phyloP scores from a whole-genome alignment of 2,888 invertebrate species.

The Stictocephala bisonia region DNA sequence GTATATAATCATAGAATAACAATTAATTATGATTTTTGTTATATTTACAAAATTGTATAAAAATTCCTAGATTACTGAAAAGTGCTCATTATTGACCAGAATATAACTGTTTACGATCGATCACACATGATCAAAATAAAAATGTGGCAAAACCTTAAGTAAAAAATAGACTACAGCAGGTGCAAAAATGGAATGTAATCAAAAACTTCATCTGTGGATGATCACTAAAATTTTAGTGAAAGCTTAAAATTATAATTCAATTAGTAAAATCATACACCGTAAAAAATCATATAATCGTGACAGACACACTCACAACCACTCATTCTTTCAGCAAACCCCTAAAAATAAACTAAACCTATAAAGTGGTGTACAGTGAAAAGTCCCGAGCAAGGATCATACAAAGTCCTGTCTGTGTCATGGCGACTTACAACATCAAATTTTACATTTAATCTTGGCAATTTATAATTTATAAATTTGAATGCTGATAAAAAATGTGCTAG shows the following conservation, averaged over 20 bases:
- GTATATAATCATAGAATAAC: neutral
- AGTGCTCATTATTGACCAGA: neutral
- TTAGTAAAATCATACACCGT: neutral
- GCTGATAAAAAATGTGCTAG: too few relatives aligned
- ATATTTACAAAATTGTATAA: conserved; percentile 10
- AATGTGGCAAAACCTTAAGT: conserved; percentile 1
- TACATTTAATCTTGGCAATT: too few relatives aligned
- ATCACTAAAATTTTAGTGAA: conserved; percentile 13
- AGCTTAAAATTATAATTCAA: conserved; percentile 34
- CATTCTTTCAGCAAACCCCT: conserved; percentile 6
- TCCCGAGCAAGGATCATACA: too few relatives aligned
- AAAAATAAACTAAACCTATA: conserved; percentile 38
- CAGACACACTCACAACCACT: neutral
- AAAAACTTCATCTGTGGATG: conserved; percentile 16
- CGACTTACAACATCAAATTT: too few relatives aligned
- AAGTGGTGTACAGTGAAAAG: too few relatives aligned
- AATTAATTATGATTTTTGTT: too few relatives aligned
- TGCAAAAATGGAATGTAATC: conserved; percentile 39
- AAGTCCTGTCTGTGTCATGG: too few relatives aligned
- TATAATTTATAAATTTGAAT: too few relatives aligned
- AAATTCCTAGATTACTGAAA: neutral
- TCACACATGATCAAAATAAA: neutral
- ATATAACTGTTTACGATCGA: neutral
- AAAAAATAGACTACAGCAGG: conserved; percentile 14
- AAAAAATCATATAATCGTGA: conserved; percentile 11